phyloP scores from a whole-genome alignment of 2,113 vertebrate genomes.

The Pimephales promelas region DNA sequence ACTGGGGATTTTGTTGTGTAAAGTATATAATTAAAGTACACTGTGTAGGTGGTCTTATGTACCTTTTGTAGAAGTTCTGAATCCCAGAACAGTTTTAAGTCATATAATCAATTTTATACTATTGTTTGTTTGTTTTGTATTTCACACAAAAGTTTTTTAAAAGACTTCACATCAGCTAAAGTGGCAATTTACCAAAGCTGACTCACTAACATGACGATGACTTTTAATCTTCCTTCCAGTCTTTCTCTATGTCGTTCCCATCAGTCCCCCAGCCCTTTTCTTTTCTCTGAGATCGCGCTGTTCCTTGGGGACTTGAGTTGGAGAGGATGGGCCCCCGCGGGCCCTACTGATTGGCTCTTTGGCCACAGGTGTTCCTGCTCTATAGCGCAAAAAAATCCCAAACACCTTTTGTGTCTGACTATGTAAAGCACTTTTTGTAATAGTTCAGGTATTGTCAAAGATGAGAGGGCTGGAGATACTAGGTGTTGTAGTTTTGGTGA shows the following conservation, averaged over 20 bases:
- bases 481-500: conserved; percentile 68
- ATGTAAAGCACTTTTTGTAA: conserved; percentile 71
- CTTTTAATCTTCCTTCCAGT: neutral
- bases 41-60: too few relatives aligned
- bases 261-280: conserved; percentile 31
- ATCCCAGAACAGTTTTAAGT: too few relatives aligned
- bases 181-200: neutral
- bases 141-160: neutral
- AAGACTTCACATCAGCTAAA: neutral
- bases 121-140: too few relatives aligned
- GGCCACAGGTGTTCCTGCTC: conserved; percentile 45
- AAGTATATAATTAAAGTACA: too few relatives aligned
- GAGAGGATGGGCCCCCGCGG: conserved; percentile 63
- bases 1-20: too few relatives aligned
- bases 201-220: neutral
- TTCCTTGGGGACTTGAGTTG: conserved; percentile 60
- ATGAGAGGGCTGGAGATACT: conserved; percentile 73
- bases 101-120: neutral
- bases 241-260: neutral
- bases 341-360: conserved; percentile 73
- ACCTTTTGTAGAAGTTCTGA: too few relatives aligned
- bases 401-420: conserved; percentile 70
- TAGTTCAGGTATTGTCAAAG: conserved; percentile 66
- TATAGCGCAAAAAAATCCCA: conserved; percentile 72
- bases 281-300: conserved; percentile 34